Base-by-base conservation (phyloP, 2,797 vertebrate species). In the Mastacembelus armatus region DNA sequence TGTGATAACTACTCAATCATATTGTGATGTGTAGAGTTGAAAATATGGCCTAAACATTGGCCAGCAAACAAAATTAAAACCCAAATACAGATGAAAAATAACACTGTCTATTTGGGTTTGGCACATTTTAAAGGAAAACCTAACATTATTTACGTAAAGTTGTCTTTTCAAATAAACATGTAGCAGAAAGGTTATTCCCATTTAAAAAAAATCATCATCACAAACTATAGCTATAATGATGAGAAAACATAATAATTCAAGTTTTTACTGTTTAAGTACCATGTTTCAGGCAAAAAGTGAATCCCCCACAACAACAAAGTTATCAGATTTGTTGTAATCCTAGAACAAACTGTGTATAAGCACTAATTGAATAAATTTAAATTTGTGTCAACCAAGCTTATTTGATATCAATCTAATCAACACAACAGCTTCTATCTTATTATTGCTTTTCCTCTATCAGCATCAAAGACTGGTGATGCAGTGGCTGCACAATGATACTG, bases 401-500 rank as follows among this genome's bases (percentile, higher is more conserved):
- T 35, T 35, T 11, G 14, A 62, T 18, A 39, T 19, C 40, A 67
- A 45, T 65, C 30, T 50, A 50, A 68, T 60, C 64, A 32, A 70
- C 55, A 2, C 51, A 51, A 32, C 10, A 7, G 36, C 49, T 74
- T 75, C 58, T 40, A 12, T 66, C 44, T 43, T 21, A 66, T 58
- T 83, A 73, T 71, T 80, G 58, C 70, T 77, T 42, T 52, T 61
- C 62, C 66, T 56, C 47, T 3, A 59, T 35, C 3, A 18, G 56
- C 77, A 74, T 83, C 77, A 81, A 80, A 85, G 60, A 15, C 33
- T n/a, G 39, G 48, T 86, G 89, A 83, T 84, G 81, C 63, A 82
- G 80, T 69, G 55, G 55, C 56, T 78, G 75, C 73, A 77, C 87
- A 66, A n/a, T n/a, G n/a, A n/a, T n/a, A n/a, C n/a, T n/a, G n/a